Percentiles rank a stretch among this genome's conserved stretches.
Conservation (phyloP, 1,140 invertebrate genomes). For the Copidosoma floridanum region DNA sequence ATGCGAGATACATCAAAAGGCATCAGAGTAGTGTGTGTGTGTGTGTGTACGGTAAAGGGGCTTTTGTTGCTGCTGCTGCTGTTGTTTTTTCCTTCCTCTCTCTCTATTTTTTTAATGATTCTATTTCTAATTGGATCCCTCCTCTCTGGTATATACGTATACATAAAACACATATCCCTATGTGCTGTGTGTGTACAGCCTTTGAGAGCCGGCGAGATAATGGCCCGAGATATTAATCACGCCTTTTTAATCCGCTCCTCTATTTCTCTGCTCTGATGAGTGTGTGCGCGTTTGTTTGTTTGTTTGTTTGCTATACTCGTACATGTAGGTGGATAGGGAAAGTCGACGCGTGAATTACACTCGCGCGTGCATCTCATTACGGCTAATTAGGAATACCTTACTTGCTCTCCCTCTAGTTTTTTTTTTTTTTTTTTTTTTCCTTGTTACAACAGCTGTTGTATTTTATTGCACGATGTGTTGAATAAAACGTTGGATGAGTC, state of each 20-base stretch:
- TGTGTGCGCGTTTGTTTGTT: no score
- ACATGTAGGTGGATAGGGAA: no score
- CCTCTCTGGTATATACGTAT: background rate
- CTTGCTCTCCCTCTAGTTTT: background rate
- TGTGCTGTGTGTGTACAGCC: background rate
- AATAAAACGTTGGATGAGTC: no score
- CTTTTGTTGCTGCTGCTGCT: no score
- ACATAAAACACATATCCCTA: no score
- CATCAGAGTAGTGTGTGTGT: background rate
- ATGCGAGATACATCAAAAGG: slow-evolving; percentile 10
- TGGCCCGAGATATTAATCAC: slow-evolving; percentile 20
- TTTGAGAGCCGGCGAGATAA: no score
- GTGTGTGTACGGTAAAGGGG: no score
- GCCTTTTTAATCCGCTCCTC: slow-evolving; percentile 14
- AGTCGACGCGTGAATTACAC: slow-evolving; percentile 1
- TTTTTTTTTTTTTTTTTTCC: background rate
- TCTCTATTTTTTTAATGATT: slow-evolving; percentile 11
- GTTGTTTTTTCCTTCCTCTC: no score
- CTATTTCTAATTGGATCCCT: slow-evolving; percentile 18
- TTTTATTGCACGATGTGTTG: no score
- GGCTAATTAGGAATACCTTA: slow-evolving; percentile 25
- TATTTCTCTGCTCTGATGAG: no score
- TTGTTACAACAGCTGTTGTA: background rate
- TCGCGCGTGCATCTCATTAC: slow-evolving; percentile 19
- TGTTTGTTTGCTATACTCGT: no score